Conservation (phyloP, 2,797 vertebrate genomes). For the Taeniopygia guttata region DNA sequence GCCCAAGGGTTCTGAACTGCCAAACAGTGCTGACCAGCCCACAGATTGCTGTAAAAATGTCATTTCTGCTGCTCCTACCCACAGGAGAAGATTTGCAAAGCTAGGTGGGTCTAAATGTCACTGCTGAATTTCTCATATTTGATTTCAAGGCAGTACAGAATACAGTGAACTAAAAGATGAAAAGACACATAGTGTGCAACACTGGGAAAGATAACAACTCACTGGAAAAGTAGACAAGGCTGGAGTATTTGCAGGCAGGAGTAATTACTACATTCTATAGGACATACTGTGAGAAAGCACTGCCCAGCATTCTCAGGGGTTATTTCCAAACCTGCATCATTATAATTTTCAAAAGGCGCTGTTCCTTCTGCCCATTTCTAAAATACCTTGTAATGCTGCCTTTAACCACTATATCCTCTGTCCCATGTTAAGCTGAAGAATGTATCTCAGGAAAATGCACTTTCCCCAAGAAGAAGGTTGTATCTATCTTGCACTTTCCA, state of each 20-base stretch:
- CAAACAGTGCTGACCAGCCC: conserved; percentile 10
- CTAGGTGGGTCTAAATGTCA: conserved; percentile 29
- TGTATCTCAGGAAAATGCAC: neutral
- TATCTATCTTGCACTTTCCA: neutral
- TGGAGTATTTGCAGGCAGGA: neutral
- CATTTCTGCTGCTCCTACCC: neutral
- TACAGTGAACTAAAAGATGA: neutral
- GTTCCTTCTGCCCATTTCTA: neutral
- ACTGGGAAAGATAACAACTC: neutral
- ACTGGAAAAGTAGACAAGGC: neutral
- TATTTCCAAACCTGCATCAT: neutral
- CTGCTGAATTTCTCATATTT: conserved; percentile 11
- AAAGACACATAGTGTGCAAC: neutral
- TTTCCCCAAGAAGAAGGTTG: neutral
- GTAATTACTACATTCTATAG: neutral
- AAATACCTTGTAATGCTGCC: neutral
- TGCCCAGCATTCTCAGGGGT: neutral
- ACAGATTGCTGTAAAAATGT: conserved; percentile 40
- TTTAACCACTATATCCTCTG: neutral
- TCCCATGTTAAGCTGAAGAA: neutral
- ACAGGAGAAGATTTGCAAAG: neutral
- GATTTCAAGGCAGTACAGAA: conserved; percentile 14
- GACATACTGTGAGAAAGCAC: neutral
- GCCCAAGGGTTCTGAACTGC: conserved; percentile 31
- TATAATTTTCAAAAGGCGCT: neutral